Conservation (phyloP, 1,140 invertebrate genomes). For the Gryon sp. region DNA sequence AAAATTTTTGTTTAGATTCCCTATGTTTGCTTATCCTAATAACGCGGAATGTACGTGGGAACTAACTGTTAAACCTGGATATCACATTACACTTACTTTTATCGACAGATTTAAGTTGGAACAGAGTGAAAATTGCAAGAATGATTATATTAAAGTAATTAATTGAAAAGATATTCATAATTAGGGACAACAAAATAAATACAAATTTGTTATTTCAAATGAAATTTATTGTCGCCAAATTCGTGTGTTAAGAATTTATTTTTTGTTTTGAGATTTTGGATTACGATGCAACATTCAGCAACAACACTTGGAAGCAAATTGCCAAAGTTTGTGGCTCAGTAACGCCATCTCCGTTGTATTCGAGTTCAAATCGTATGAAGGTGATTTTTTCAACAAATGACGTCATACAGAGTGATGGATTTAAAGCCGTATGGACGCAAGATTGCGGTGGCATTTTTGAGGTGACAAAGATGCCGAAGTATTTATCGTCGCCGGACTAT, state of each 20-base stretch:
- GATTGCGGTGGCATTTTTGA: slow-evolving; percentile 87
- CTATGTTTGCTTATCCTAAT: slow-evolving; percentile 81
- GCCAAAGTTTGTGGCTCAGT: slow-evolving; percentile 86
- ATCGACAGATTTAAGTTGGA: slow-evolving; percentile 87
- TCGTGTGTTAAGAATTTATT: no score
- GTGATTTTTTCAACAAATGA: slow-evolving; percentile 86
- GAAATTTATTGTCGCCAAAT: no score
- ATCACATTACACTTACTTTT: slow-evolving; percentile 85
- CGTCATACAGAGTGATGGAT: slow-evolving; percentile 85
- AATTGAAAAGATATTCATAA: background rate
- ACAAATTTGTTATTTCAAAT: no score
- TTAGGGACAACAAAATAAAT: no score
- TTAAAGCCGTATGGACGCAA: slow-evolving; percentile 79
- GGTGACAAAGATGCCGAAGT: slow-evolving; percentile 79
- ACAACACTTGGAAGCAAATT: slow-evolving; percentile 77
- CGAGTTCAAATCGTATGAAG: slow-evolving; percentile 84
- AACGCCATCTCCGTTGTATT: slow-evolving; percentile 82
- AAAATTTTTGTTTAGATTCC: slow-evolving; percentile 80
- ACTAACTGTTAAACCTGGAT: slow-evolving; percentile 83
- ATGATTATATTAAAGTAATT: slow-evolving; percentile 89
- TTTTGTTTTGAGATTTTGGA: no score
- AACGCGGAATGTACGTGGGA: slow-evolving; percentile 91
- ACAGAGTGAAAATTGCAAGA: slow-evolving; percentile 84
- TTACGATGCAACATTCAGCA: slow-evolving; percentile 46
- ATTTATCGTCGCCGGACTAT: slow-evolving; percentile 87